Evolutionary conservation across 2,888 invertebrate species (phyloP), one percentile per base, ranked within the genome.

Genomic region (Caenorhabditis sp.): DNA sequence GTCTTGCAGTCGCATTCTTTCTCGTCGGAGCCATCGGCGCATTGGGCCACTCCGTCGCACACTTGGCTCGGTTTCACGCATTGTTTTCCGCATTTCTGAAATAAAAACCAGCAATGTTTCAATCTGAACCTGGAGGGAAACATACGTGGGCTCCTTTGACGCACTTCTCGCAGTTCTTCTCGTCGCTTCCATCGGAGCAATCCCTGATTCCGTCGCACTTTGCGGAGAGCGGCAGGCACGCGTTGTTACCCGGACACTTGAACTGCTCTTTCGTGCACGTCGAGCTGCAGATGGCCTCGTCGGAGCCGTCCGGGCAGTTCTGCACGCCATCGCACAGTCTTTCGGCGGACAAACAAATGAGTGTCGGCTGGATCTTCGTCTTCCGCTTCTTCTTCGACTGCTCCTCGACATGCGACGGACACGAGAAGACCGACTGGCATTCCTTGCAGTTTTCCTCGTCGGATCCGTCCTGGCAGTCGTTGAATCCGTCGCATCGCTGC

Each of bases 391-490:
- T 61, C 24, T 17, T 35, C 13, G 56, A 45, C 2, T 65, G 39
- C 24, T 45, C 68, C 5, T 72, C 52, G 2, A 56, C 13, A 9
- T 22, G 41, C 15, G 55, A 9, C 7, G 50, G 70, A 63, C 87
- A 87, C n/a, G 83, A 83, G 68, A 85, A 81, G n/a, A 81, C 65
- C 30, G 87, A 81, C 50, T 83, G 83, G 58, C 87, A 87, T 22
- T 78, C 85, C 35, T 63, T 62, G 65, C 83, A 83, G 45, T 79
- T 76, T 20, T 71, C 43, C 45, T 86, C 87, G 55, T 87, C 87
- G 9, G 81, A 79, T 17, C 78, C 82, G 53, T 85, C 85, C 1
- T 58, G 48, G 52, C 87, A 87, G 58, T 87, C 84, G 3, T 56
- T 53, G 48, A 73, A 32, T 9, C 87, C 87, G 63, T 87, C 84